Base-by-base conservation (phyloP, 2,113 vertebrate species). In the Chaenogobius annularis region DNA sequence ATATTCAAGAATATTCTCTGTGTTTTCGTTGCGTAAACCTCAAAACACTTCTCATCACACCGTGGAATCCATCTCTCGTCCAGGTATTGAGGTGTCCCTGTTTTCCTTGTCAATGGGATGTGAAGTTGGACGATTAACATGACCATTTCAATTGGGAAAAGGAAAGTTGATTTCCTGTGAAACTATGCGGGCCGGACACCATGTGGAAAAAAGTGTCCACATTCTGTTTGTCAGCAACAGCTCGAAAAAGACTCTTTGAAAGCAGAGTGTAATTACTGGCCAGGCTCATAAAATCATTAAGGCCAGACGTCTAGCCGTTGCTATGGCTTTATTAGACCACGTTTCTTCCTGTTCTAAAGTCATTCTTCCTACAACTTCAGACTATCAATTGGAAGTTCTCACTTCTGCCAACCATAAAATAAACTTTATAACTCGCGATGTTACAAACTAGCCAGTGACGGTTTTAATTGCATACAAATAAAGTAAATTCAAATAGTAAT, bases 301-400 rank as follows among this genome's bases (percentile, higher is more conserved):
- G 93, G 93, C 96, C 97, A 99, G 97, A 98, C 97, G 97, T 98
- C 97, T 98, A 93, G 96, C 92, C 95, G 91, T 92, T 93, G 95
- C 88, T 94, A 96, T 97, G 88, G 94, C 91, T 99, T 98, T 99
- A 98, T 98, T 95, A 94, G 94, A 94, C 94, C 94, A 75, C 69
- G 84, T 80, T 91, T 94, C 97, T 98, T 98, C 97, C 97, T 97
- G 97, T 94, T 95, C 95, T 97, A 95, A 96, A 96, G 94, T 91
- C 92, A 94, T 94, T 93, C 87, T 93, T 94, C 91, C 93, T 95
- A 93, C 92, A 93, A 86, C 88, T 91, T 46, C 90, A 87, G 81
- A 95, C 93, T 91, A 93, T 94, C 92, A 94, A 95, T 94, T 94
- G 85, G 90, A 88, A 91, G 93, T 87, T 83, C 86, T 96, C 95